Conservation (phyloP, 2,113 vertebrate species). For the Notothenia coriiceps region DNA sequence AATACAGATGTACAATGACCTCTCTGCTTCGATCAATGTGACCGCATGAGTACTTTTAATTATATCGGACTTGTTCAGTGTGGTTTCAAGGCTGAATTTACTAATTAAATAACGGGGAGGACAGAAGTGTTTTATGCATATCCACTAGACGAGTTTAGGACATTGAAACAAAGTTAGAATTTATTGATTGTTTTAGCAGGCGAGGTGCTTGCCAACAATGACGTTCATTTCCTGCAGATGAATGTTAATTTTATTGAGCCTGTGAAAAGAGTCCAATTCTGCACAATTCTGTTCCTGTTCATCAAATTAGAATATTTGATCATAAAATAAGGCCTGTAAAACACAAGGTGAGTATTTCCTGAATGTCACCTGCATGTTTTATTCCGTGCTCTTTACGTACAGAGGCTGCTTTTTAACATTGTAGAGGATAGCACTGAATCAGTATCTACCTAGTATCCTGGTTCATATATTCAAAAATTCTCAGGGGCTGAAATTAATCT, state of each 20-base stretch:
- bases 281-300: not conserved
- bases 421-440: not conserved
- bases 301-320: not conserved
- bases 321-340: no score
- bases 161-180: constrained; percentile 30
- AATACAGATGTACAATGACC: not conserved
- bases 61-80: not conserved
- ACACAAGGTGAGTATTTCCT: not conserved
- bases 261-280: not conserved
- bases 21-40: constrained; percentile 10
- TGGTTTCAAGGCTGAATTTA: constrained; percentile 1
- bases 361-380: no score
- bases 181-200: constrained; percentile 21
- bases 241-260: not conserved
- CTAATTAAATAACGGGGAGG: constrained; percentile 31
- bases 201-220: not conserved
- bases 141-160: constrained; percentile 14
- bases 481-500: not conserved
- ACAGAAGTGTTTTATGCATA: constrained; percentile 36
- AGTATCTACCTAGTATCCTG: not conserved
- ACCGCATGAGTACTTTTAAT: constrained; percentile 12
- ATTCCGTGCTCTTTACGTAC: not conserved
- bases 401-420: not conserved
- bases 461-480: not conserved
- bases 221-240: not conserved